Evolutionary conservation across 2,113 vertebrate genomes (phyloP), one percentile per base, ranked within the genome.

Genomic region (Indicator maculatus): DNA sequence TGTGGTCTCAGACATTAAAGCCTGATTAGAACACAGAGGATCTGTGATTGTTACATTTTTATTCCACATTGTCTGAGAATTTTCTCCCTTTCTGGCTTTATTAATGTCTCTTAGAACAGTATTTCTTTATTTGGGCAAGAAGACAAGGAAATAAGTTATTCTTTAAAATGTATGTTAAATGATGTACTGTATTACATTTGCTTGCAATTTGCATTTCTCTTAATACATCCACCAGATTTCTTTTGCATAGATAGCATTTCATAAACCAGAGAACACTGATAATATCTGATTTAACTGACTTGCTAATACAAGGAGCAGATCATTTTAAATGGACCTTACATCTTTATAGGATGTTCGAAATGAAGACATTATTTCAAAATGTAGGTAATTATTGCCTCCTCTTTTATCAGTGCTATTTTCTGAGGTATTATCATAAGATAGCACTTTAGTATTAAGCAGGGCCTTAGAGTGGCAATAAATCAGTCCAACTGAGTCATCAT

Each of bases 401-500:
- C 97, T 98, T 98, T 98, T 98, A 98, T 98, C 98, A 98, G 96
- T 96, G 95, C 97, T 98, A 97, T 98, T 98, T 98, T 98, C 97
- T 96, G 97, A 98, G 98, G 97, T 98, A 99, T 99, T 99, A 99
- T 98, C 98, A 98, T 99, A 99, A 98, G 98, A 99, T 98, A 98
- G 98, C 98, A 98, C 98, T 98, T 98, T 97, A 98, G 98, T 98
- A 97, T 97, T 97, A 97, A 97, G 97, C 97, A 97, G 96, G 95
- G 96, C 97, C 98, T 98, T 97, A 97, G 96, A 98, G 98, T 98
- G 97, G 98, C 98, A 98, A 99, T 99, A 99, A 99, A 99, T 99
- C 99, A 99, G 98, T 97, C 98, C 98, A 98, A 98, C 98, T 98
- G 98, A 99, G 98, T 99, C 98, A 99, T 99, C 98, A 98, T 97